A percentile compares a stretch with the other conserved stretches of the same genome.
Conservation (phyloP, 2,797 vertebrate genomes). For the Pterois miles region DNA sequence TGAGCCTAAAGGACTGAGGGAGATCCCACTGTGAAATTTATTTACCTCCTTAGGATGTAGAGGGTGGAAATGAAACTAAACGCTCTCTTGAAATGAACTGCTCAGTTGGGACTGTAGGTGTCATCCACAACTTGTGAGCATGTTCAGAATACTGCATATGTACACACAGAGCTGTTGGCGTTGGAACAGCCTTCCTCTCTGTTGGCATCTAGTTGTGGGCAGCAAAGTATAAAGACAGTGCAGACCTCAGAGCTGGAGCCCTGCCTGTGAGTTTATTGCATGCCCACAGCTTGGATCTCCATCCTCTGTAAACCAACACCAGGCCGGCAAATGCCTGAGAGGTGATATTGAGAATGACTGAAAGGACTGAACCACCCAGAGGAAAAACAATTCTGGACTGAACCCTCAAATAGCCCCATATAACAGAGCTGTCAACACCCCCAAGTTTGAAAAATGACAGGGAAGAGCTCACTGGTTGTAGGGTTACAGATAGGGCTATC, state of each 20-base stretch:
- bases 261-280: constrained; percentile 51
- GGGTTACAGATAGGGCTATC: constrained; percentile 36
- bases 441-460: constrained; percentile 53
- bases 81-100: neutral
- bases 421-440: constrained; percentile 63
- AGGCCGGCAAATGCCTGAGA: constrained; percentile 70
- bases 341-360: constrained; percentile 57
- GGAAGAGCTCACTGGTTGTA: constrained; percentile 17
- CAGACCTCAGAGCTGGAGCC: constrained; percentile 23
- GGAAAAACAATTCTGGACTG: constrained; percentile 66
- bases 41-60: neutral
- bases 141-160: neutral
- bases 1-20: constrained; percentile 11
- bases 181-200: constrained; percentile 22
- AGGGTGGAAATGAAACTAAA: constrained; percentile 20
- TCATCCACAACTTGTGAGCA: neutral
- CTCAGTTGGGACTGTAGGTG: constrained; percentile 1
- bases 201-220: constrained; percentile 12
- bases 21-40: constrained; percentile 18
- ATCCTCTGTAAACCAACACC: constrained; percentile 57
- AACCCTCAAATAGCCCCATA: constrained; percentile 64
- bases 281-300: constrained; percentile 34
- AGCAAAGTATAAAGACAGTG: constrained; percentile 15
- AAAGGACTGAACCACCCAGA: constrained; percentile 50
- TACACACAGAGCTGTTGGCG: constrained; percentile 9